Evolutionary conservation across 37 sponge, comb jelly and placozoan genomes (phyloP).

Genomic region (Eunapius fragilis): DNA sequence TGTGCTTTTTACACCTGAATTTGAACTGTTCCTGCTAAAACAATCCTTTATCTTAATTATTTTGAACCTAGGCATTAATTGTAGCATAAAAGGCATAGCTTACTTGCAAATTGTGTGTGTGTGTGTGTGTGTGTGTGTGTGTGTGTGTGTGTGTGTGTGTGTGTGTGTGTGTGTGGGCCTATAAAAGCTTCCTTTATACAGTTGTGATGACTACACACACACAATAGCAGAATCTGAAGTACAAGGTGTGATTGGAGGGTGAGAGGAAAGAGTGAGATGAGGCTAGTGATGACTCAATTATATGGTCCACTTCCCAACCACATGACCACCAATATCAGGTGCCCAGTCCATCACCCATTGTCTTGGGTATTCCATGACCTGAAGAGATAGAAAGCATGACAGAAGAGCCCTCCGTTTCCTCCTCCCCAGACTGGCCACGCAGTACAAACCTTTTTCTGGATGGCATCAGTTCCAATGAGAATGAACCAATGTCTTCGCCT

Average conservation of each 20-base stretch:
- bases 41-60: no score
- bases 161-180: conserved; percentile 8
- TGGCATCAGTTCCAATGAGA: neutral
- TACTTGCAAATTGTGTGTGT: no score
- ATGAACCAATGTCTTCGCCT: neutral
- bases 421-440: neutral
- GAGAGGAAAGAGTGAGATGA: neutral
- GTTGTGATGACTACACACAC: no score
- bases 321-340: neutral
- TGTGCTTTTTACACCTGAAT: no score
- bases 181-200: no score
- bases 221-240: no score
- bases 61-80: no score
- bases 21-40: no score
- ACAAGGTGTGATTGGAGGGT: neutral
- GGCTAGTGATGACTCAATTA: neutral
- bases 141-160: conserved; percentile 9
- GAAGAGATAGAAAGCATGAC: neutral
- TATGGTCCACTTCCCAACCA: neutral
- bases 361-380: neutral
- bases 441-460: neutral
- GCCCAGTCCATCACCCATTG: neutral
- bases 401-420: neutral
- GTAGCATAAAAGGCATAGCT: no score
- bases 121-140: conserved; percentile 9